phyloP scores from a whole-genome alignment of 1,140 invertebrate genomes.

The Aphis craccivora region DNA sequence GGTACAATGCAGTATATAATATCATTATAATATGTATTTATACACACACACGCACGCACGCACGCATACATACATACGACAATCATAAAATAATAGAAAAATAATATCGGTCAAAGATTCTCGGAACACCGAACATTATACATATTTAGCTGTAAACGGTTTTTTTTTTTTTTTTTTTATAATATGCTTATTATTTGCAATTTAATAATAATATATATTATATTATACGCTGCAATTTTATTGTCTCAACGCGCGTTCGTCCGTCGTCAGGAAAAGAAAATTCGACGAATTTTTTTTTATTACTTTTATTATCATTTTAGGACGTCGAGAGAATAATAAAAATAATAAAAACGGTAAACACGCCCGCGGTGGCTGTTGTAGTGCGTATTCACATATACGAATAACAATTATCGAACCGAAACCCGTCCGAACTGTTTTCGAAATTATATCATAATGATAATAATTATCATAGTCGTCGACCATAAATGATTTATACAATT shows the following conservation, averaged over 20 bases:
- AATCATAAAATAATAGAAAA: not conserved
- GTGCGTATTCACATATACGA: not conserved
- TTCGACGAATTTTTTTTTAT: not conserved
- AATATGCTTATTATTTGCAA: not conserved
- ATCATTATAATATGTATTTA: not conserved
- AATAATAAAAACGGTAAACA: conserved; percentile 10
- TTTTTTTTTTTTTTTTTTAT: not conserved
- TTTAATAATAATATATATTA: not conserved
- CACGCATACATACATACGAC: too few relatives aligned
- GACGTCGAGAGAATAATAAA: not conserved
- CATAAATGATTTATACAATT: not conserved
- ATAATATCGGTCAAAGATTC: not conserved
- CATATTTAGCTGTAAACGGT: not conserved
- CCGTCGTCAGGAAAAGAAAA: not conserved
- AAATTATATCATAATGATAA: conserved; percentile 28
- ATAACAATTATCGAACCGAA: conserved; percentile 19
- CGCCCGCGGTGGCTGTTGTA: not conserved
- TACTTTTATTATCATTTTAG: not conserved
- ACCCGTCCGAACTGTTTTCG: conserved; percentile 34
- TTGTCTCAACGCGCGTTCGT: not conserved
- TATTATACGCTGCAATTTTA: not conserved
- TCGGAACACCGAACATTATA: not conserved
- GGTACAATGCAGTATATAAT: not conserved
- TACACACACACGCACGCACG: not conserved
- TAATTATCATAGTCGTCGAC: not conserved